Evolutionary conservation across 1,140 invertebrate species (phyloP).

Genomic region (Magallana angulata): DNA sequence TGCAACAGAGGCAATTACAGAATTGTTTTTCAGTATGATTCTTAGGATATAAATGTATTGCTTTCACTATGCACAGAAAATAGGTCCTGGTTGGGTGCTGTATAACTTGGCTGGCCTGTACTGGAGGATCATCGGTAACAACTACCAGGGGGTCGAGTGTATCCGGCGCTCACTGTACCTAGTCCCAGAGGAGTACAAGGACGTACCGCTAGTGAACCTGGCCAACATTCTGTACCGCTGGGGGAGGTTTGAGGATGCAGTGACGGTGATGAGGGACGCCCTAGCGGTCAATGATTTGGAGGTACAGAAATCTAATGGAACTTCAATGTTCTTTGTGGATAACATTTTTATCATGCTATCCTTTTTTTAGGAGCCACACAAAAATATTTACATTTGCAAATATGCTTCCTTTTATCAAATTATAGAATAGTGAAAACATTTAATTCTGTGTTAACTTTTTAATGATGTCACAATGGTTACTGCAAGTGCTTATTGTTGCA

Average conservation of each 20-base stretch:
- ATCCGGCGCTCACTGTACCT: conserved; percentile 87
- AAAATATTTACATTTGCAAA: too few relatives aligned
- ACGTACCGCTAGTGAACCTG: conserved; percentile 89
- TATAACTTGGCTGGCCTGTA: conserved; percentile 91
- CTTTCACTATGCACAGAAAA: conserved; percentile 80
- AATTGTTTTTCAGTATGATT: too few relatives aligned
- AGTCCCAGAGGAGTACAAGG: conserved; percentile 87
- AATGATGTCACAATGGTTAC: too few relatives aligned
- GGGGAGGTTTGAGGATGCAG: conserved; percentile 87
- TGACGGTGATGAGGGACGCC: conserved; percentile 87
- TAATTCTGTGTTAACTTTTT: too few relatives aligned
- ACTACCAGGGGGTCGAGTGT: conserved; percentile 90
- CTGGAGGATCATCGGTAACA: conserved; percentile 90
- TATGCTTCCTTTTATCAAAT: too few relatives aligned
- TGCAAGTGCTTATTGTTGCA: too few relatives aligned
- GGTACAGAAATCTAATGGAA: conserved; percentile 77
- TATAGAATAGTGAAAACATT: too few relatives aligned
- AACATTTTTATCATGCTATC: too few relatives aligned
- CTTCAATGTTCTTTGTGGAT: too few relatives aligned
- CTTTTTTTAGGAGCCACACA: too few relatives aligned
- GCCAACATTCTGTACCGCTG: conserved; percentile 88
- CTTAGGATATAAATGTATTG: too few relatives aligned
- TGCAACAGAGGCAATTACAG: too few relatives aligned
- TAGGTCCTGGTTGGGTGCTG: conserved; percentile 88
- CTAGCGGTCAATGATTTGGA: conserved; percentile 87